A percentile compares a stretch with the other conserved stretches of the same genome.
phyloP scores from a whole-genome alignment of 2,888 invertebrate species.

The Hirtodrosophila cameraria region DNA sequence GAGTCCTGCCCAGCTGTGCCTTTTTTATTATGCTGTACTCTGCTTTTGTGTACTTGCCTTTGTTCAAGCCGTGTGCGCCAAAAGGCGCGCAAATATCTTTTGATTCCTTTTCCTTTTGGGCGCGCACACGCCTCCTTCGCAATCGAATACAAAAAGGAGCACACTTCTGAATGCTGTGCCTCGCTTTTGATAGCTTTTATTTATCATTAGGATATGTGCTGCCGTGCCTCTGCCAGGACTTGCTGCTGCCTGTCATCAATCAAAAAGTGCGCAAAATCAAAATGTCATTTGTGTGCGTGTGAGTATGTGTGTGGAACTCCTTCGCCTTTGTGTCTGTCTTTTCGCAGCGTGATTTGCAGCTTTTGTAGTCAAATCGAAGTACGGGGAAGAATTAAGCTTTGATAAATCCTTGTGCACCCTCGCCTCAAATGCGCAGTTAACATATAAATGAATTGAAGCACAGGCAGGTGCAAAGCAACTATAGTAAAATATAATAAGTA shows the following conservation, averaged over 20 bases:
- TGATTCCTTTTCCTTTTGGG: constrained; percentile 53
- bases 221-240: constrained; percentile 14
- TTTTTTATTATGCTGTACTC: constrained; percentile 56
- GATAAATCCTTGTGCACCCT: constrained; percentile 13
- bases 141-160: constrained; percentile 67
- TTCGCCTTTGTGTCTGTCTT: constrained; percentile 37
- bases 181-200: constrained; percentile 71
- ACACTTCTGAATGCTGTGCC: constrained; percentile 59
- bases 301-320: too few relatives aligned
- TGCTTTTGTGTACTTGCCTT: constrained; percentile 53
- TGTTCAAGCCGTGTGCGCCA: constrained; percentile 66
- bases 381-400: constrained; percentile 31
- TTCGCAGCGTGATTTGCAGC: constrained; percentile 36
- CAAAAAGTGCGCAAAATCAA: constrained; percentile 81
- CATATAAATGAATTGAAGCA: neutral
- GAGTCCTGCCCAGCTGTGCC: constrained; percentile 71
- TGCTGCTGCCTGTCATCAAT: constrained; percentile 72
- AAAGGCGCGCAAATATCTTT: constrained; percentile 76
- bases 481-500: too few relatives aligned
- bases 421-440: neutral
- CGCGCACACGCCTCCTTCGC: constrained; percentile 16
- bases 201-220: constrained; percentile 59
- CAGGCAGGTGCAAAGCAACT: constrained; percentile 27
- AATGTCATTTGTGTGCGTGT: constrained; percentile 72
- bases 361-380: constrained; percentile 38